Percentiles rank a stretch among this genome's conserved stretches.
phyloP scores from a whole-genome alignment of 2,797 vertebrate genomes.

The Oreochromis mossambicus region DNA sequence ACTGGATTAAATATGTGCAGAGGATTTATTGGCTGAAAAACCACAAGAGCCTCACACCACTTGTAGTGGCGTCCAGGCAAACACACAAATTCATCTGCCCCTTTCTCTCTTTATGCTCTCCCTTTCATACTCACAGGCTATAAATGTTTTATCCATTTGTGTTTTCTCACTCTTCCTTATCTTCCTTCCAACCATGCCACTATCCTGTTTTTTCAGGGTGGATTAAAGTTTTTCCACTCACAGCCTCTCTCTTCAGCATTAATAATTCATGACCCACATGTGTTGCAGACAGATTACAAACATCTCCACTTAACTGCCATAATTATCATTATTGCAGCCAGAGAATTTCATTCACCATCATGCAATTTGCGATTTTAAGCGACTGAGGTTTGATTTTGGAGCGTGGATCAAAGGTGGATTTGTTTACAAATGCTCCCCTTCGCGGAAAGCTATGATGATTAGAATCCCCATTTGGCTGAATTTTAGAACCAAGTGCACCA shows the following conservation, averaged over 20 bases:
- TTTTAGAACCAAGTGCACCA: slow-evolving; percentile 8
- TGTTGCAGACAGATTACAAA: slow-evolving; percentile 59
- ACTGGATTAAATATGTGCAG: slow-evolving; percentile 75
- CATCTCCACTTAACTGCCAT: slow-evolving; percentile 46
- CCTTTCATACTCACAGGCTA: background rate
- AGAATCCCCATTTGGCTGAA: background rate
- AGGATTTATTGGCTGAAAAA: slow-evolving; percentile 79
- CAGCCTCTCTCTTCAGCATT: slow-evolving; percentile 41
- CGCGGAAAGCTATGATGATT: slow-evolving; percentile 1
- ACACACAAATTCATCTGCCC: slow-evolving; percentile 55
- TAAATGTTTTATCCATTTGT: background rate
- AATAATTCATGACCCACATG: slow-evolving; percentile 72
- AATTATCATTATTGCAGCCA: slow-evolving; percentile 56
- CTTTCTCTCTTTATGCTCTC: slow-evolving; percentile 2
- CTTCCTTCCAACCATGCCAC: background rate
- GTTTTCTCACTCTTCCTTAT: background rate
- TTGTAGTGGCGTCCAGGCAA: slow-evolving; percentile 53
- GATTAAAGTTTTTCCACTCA: slow-evolving; percentile 16
- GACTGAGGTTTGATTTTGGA: slow-evolving; percentile 42
- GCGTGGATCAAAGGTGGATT: slow-evolving; percentile 26
- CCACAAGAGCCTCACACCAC: slow-evolving; percentile 72
- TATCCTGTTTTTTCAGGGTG: background rate
- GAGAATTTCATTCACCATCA: slow-evolving; percentile 50
- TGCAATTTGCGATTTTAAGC: slow-evolving; percentile 33
- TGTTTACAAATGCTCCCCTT: slow-evolving; percentile 29